phyloP scores from a whole-genome alignment of 2,888 invertebrate genomes.

The Amphipyra berbera region DNA sequence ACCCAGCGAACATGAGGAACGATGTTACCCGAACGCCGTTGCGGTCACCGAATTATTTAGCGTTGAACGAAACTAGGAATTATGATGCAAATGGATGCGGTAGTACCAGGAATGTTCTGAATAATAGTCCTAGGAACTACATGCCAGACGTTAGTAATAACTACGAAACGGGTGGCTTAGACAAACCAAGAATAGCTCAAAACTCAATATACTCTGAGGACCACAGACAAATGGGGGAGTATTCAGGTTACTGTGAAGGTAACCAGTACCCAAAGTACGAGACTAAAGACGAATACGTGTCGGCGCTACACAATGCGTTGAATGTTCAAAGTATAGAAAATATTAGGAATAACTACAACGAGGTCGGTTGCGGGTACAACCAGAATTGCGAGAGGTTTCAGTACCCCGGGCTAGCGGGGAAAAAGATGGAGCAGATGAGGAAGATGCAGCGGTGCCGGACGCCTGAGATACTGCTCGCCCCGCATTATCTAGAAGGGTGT shows the following conservation, averaged over 20 bases:
- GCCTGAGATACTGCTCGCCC: slow-evolving; percentile 94
- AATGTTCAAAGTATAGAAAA: slow-evolving; percentile 78
- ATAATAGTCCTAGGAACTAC: slow-evolving; percentile 81
- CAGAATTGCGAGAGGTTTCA: slow-evolving; percentile 82
- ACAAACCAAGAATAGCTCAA: slow-evolving; percentile 68
- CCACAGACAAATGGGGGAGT: slow-evolving; percentile 73
- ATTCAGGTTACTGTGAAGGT: slow-evolving; percentile 76
- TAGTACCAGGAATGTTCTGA: slow-evolving; percentile 80
- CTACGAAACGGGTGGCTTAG: slow-evolving; percentile 69
- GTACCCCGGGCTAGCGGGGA: slow-evolving; percentile 84
- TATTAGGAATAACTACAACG: slow-evolving; percentile 72
- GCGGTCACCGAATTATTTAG: slow-evolving; percentile 78
- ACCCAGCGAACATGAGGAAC: slow-evolving; percentile 73
- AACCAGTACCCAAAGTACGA: slow-evolving; percentile 76
- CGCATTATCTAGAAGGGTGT: slow-evolving; percentile 91
- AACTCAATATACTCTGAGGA: slow-evolving; percentile 76
- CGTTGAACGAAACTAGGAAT: slow-evolving; percentile 65
- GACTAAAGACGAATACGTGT: slow-evolving; percentile 76
- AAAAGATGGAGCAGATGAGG: slow-evolving; percentile 83
- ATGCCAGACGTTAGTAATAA: slow-evolving; percentile 72
- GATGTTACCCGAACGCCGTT: slow-evolving; percentile 73
- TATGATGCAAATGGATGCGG: slow-evolving; percentile 77
- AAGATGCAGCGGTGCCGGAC: slow-evolving; percentile 91
- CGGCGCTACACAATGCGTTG: slow-evolving; percentile 74
- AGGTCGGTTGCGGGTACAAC: slow-evolving; percentile 70